Conservation (phyloP, 1,140 invertebrate species). For the Sitophilus oryzae region DNA sequence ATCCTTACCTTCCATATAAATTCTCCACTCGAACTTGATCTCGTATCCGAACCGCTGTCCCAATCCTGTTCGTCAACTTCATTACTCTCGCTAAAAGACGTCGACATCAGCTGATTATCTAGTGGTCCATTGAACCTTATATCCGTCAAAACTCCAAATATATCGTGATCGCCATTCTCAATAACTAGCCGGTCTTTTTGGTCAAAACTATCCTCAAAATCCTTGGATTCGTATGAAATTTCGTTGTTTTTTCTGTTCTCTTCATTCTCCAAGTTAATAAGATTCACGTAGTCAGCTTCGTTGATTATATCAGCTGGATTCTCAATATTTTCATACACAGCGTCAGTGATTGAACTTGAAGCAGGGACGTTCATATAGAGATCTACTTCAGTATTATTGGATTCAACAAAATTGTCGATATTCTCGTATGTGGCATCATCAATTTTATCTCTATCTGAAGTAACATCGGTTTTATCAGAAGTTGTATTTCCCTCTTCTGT, state of each 20-base stretch:
- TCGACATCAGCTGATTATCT: constrained; percentile 42
- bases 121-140: constrained; percentile 42
- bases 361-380: constrained; percentile 14
- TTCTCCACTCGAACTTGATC: constrained; percentile 63
- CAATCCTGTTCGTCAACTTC: constrained; percentile 48
- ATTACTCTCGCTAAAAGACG: constrained; percentile 43
- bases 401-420: neutral
- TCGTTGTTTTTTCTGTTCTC: constrained; percentile 25
- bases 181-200: constrained; percentile 21
- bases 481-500: neutral
- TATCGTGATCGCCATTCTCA: constrained; percentile 27
- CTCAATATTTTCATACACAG: constrained; percentile 19
- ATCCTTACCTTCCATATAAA: constrained; percentile 72
- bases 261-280: constrained; percentile 27
- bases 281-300: constrained; percentile 32
- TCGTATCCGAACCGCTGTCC: constrained; percentile 53
- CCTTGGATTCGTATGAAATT: neutral
- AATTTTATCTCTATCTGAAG: neutral
- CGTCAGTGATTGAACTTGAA: neutral
- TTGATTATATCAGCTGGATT: constrained; percentile 17
- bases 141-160: constrained; percentile 39
- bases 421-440: neutral
- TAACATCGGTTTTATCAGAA: neutral
- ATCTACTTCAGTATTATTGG: constrained; percentile 16
- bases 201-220: constrained; percentile 7